Evolutionary conservation across 2,797 vertebrate genomes (phyloP).

Genomic region (Chelon auratus): DNA sequence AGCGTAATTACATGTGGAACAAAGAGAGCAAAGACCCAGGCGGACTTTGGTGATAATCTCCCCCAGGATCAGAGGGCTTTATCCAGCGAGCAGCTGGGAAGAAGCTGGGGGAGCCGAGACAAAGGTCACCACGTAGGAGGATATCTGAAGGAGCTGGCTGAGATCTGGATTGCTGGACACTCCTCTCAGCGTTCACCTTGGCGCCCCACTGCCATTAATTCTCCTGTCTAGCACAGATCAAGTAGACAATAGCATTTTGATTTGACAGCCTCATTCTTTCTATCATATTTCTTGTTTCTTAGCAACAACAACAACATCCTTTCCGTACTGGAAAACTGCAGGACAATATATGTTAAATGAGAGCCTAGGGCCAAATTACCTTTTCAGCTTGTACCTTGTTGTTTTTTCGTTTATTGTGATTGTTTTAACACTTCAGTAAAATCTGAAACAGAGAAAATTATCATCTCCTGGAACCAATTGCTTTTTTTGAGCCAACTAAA

Average conservation of each 20-base stretch:
- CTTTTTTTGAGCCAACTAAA: background rate
- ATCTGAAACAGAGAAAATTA: background rate
- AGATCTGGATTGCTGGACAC: constrained; percentile 53
- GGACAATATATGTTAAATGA: background rate
- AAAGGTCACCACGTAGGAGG: constrained; percentile 69
- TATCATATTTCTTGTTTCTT: constrained; percentile 5
- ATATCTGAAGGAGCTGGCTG: constrained; percentile 50
- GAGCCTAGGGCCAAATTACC: background rate
- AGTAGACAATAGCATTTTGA: background rate
- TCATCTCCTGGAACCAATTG: background rate
- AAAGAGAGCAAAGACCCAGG: constrained; percentile 61
- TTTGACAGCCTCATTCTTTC: background rate
- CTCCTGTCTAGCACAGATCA: constrained; percentile 21
- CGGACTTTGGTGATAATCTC: constrained; percentile 74
- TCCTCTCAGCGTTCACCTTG: constrained; percentile 34
- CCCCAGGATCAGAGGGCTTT: constrained; percentile 70
- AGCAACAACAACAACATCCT: constrained; percentile 9
- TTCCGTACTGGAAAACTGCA: background rate
- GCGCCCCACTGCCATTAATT: constrained; percentile 31
- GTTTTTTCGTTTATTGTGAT: background rate
- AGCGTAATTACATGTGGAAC: constrained; percentile 73
- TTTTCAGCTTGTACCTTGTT: background rate
- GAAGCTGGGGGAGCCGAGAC: constrained; percentile 47
- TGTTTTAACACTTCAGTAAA: background rate
- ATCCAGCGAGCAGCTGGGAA: constrained; percentile 65